Evolutionary conservation across 2,888 invertebrate genomes (phyloP).

Genomic region (Drosophila prostipennis): DNA sequence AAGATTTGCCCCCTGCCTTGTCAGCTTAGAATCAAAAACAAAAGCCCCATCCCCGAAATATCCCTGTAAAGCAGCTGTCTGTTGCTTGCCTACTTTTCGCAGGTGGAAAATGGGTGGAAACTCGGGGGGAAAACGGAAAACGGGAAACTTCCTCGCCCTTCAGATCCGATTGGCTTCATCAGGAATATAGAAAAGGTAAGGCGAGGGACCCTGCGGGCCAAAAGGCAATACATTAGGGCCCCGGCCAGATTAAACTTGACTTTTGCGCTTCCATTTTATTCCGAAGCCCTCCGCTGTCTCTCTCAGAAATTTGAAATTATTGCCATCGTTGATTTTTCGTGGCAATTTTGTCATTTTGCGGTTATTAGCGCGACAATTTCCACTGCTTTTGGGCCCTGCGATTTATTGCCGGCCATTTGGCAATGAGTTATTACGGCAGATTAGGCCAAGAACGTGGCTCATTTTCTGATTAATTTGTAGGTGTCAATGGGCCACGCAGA

Average conservation of each 20-base stretch:
- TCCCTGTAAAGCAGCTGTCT: conserved; percentile 63
- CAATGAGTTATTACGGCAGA: conserved; percentile 69
- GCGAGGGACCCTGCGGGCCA: conserved; percentile 29
- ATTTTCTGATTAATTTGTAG: conserved; percentile 67
- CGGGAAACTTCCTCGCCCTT: conserved; percentile 1
- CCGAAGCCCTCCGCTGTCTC: background rate
- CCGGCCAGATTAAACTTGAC: conserved; percentile 61
- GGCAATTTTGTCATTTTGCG: conserved; percentile 48
- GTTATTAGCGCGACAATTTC: conserved; percentile 55
- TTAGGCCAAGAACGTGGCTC: conserved; percentile 56
- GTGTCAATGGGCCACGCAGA: conserved; percentile 61
- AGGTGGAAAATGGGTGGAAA: conserved; percentile 9
- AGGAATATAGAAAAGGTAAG: conserved; percentile 22
- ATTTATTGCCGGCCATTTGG: conserved; percentile 47
- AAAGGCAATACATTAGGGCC: conserved; percentile 57
- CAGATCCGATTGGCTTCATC: conserved; percentile 77
- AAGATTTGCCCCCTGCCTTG: conserved; percentile 43
- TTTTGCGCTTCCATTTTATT: conserved; percentile 40
- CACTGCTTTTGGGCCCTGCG: conserved; percentile 38
- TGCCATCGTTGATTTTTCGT: conserved; percentile 48
- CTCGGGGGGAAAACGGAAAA: conserved; percentile 6
- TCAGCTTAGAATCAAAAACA: conserved; percentile 71
- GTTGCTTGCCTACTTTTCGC: conserved; percentile 65
- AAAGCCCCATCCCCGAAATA: conserved; percentile 36
- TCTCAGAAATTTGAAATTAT: conserved; percentile 50